Base-by-base conservation (phyloP, 2,888 invertebrate species). In the Listrodromus nycthemerus region DNA sequence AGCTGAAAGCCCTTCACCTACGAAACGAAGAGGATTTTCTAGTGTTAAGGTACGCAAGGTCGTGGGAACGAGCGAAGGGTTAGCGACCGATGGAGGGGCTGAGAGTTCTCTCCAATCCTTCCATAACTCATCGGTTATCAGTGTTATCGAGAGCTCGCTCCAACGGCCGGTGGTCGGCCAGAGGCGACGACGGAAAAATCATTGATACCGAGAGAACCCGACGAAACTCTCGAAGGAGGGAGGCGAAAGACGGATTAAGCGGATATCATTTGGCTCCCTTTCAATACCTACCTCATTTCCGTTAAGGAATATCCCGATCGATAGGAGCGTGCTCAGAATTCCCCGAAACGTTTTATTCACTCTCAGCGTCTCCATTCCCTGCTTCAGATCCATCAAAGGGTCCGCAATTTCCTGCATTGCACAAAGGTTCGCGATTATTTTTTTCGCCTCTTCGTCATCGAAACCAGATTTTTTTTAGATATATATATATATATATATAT, bases 331-430 rank as follows among this genome's bases (percentile, higher is more conserved):
- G 80, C 98, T 97, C 85, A 99, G 95, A 92, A 99, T 98, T 85
- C 97, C 97, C 93, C 97, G 97, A 94, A 99, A 99, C 48, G 99
- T 99, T 94, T 97, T 97, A 94, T 98, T 99, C 85, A 96, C 95
- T 94, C 97, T 97, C 86, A 99, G 94, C 83, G 98, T 96, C 94
- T 98, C 98, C 93, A 99, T 97, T 83, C 99, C 99, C 93, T 98
- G 97, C 94, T 99, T 99, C 89, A 99, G 94, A 94, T 99, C 99
- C 98, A 99, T 98, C 90, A 99, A 94, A 63, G 99, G 99, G 94
- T 99, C 99, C 74, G 99, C 98, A 92, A 99, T 97, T 96, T 99
- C 99, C 96, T 98, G 90, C 78, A 91, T 82, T 21, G n/a, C 69
- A 80, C 84, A 79, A 76, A 77, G 55, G 69, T 58, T 65, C 50